Percentiles rank a stretch among this genome's conserved stretches.
phyloP scores from a whole-genome alignment of 2,113 vertebrate genomes.

The Ophthalmolycus amberensis region DNA sequence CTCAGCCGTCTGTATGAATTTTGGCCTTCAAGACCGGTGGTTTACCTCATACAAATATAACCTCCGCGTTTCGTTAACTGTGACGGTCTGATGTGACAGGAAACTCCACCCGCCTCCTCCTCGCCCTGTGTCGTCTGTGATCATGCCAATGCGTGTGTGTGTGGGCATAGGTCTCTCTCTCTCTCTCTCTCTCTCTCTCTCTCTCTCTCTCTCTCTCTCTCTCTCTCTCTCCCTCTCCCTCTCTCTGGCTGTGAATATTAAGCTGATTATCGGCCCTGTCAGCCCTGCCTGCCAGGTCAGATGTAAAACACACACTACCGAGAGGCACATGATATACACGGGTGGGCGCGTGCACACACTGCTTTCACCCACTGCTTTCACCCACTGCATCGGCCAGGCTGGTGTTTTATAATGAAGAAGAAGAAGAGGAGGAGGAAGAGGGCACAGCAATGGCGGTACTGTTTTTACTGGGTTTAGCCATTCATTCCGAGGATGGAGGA shows the following conservation, averaged over 20 bases:
- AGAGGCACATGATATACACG: constrained; percentile 49
- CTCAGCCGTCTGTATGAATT: not conserved
- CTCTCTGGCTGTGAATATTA: constrained; percentile 59
- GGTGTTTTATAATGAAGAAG: constrained; percentile 38
- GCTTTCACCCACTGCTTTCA: not conserved
- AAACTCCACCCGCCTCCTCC: constrained; percentile 49
- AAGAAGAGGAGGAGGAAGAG: constrained; percentile 2
- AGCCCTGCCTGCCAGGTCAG: constrained; percentile 59
- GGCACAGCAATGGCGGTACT: not conserved
- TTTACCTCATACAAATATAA: not conserved
- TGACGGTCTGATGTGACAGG: constrained; percentile 47
- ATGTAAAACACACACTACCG: constrained; percentile 52
- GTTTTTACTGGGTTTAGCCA: not conserved
- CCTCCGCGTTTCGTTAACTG: not conserved
- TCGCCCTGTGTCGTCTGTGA: not conserved
- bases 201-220: too few species aligned
- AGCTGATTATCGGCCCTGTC: constrained; percentile 64
- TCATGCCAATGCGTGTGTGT: not conserved
- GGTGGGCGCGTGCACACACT: not conserved
- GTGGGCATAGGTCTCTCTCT: too few species aligned
- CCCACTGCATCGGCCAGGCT: not conserved
- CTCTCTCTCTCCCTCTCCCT: not conserved
- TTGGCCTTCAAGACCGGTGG: not conserved
- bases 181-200: too few species aligned
- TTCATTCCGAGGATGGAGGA: constrained; percentile 1